A percentile compares a stretch with the other conserved stretches of the same genome.
Conservation (phyloP, 2,113 vertebrate genomes). For the Microcebus ravelobensis region DNA sequence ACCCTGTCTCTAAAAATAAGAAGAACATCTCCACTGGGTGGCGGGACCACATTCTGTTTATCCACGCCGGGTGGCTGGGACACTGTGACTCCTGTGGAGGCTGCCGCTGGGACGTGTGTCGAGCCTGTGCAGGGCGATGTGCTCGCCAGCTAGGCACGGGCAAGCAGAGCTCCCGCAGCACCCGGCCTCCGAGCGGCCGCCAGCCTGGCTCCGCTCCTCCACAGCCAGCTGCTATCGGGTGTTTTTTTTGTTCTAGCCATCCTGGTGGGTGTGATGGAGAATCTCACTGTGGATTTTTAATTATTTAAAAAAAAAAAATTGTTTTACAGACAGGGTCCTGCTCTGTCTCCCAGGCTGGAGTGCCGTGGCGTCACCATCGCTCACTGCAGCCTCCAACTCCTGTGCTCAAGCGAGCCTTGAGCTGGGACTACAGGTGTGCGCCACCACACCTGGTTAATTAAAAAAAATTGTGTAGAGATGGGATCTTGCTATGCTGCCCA, state of each 20-base stretch:
- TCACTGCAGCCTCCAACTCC: not conserved
- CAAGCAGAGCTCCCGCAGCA: not conserved
- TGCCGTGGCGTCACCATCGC: not conserved
- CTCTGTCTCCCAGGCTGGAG: too few relatives aligned
- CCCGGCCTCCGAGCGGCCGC: not conserved
- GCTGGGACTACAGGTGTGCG: too few relatives aligned
- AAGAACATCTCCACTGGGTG: too few relatives aligned
- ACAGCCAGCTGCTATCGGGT: not conserved
- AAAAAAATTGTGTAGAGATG: too few relatives aligned
- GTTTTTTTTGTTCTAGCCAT: not conserved
- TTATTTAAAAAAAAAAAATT: too few relatives aligned
- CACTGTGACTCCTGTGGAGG: not conserved
- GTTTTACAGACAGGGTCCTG: too few relatives aligned
- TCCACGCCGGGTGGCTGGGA: accelerated
- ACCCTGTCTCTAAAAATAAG: too few relatives aligned
- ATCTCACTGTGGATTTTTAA: not conserved
- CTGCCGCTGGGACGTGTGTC: too few relatives aligned
- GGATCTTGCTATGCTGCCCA: too few relatives aligned
- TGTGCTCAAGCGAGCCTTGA: not conserved
- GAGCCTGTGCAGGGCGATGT: not conserved
- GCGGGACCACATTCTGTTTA: not conserved
- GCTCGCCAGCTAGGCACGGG: not conserved
- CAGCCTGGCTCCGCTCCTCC: too few relatives aligned
- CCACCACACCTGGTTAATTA: too few relatives aligned
- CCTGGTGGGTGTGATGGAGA: not conserved